A percentile compares a stretch with the other conserved stretches of the same genome.
phyloP scores from a whole-genome alignment of 2,888 invertebrate species.

The Stenichneumon culpator region DNA sequence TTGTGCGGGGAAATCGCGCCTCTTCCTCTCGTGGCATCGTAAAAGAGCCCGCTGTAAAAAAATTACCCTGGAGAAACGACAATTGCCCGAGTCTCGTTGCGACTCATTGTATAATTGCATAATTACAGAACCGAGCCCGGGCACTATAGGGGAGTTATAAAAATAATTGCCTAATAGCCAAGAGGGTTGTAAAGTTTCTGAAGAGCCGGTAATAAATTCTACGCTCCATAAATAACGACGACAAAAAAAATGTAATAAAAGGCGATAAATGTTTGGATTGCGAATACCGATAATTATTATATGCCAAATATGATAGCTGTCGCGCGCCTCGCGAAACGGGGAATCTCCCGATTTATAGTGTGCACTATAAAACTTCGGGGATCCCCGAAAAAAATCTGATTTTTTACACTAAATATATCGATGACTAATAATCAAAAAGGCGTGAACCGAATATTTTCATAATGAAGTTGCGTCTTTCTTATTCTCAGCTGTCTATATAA shows the following conservation, averaged over 20 bases:
- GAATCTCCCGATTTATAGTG: constrained; percentile 19
- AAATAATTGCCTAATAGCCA: constrained; percentile 30
- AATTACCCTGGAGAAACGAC: neutral
- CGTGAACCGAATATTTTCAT: neutral
- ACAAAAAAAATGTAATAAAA: neutral
- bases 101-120: constrained; percentile 49
- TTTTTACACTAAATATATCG: neutral
- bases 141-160: constrained; percentile 19
- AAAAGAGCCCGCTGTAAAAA: neutral
- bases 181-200: neutral
- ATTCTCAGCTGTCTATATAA: neutral
- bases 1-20: constrained; percentile 25
- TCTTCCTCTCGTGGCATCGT: neutral
- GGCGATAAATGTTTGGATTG: neutral
- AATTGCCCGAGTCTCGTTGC: neutral
- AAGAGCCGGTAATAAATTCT: neutral
- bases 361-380: neutral
- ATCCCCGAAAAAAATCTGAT: neutral
- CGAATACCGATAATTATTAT: neutral
- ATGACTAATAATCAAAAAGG: neutral
- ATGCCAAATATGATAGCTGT: neutral
- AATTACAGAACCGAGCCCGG: constrained; percentile 12
- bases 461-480: neutral
- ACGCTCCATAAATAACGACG: neutral
- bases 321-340: neutral